These are phyloP conservation scores for Erpetoichthys calabaricus DNA, from an alignment of 2,797 vertebrate species.

Conservation along the genomic window DNA sequence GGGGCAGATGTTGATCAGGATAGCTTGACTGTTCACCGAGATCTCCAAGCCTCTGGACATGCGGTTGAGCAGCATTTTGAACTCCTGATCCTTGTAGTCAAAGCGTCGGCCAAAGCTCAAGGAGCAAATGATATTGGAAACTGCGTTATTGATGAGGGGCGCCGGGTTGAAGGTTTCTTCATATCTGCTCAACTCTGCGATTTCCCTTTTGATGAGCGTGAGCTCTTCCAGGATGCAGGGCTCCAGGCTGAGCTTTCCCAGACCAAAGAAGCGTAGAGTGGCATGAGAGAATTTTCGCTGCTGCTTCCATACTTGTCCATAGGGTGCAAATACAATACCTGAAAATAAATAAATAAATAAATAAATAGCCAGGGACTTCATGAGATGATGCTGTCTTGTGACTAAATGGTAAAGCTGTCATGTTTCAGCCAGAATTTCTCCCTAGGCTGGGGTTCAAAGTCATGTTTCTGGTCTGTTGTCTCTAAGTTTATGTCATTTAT, in stretches of 20 bases:
- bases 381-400: too few species aligned
- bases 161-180: conserved; percentile 45
- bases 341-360: conserved; percentile 11
- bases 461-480: too few species aligned
- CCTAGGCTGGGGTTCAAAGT: too few species aligned
- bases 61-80: conserved; percentile 58
- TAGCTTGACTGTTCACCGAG: conserved; percentile 51
- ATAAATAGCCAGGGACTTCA: conserved; percentile 1
- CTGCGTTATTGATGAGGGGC: conserved; percentile 59
- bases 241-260: conserved; percentile 78
- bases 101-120: conserved; percentile 77
- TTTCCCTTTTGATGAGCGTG: conserved; percentile 60
- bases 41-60: conserved; percentile 74
- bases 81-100: conserved; percentile 63
- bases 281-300: conserved; percentile 84
- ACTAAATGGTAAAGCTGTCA: too few species aligned
- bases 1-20: conserved; percentile 76
- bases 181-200: conserved; percentile 43
- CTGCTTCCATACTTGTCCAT: conserved; percentile 73
- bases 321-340: conserved; percentile 89
- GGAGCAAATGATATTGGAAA: conserved; percentile 88
- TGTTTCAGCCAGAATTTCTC: too few species aligned
- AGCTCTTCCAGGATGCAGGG: conserved; percentile 74
- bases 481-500: too few species aligned
- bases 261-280: conserved; percentile 72